phyloP scores from a whole-genome alignment of 2,888 invertebrate species.

The Andrena fulva region DNA sequence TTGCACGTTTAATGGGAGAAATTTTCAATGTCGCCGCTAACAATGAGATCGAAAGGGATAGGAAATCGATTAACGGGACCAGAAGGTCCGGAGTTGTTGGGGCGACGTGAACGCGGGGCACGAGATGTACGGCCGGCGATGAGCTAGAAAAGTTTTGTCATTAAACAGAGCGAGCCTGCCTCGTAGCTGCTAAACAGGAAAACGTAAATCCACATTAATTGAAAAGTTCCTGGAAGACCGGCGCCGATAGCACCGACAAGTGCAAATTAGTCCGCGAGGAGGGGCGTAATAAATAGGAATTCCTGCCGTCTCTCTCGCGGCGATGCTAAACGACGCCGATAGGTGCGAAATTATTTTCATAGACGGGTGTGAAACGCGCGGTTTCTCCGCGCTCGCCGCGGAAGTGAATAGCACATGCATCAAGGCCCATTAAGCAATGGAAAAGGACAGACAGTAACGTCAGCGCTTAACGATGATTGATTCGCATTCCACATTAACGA shows the following conservation, averaged over 20 bases:
- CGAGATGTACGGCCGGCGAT: too few relatives aligned
- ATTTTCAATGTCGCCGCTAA: not conserved
- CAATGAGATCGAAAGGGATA: not conserved
- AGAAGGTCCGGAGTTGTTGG: not conserved
- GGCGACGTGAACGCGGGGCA: not conserved
- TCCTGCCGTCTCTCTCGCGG: slow-evolving; percentile 40
- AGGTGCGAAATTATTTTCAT: slow-evolving; percentile 53
- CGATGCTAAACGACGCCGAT: slow-evolving; percentile 50
- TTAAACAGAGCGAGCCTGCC: not conserved
- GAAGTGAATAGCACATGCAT: not conserved
- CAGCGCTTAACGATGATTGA: not conserved
- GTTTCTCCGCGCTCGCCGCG: slow-evolving; percentile 13
- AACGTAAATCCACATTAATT: slow-evolving; percentile 46
- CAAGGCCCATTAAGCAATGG: not conserved
- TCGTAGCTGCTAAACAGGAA: slow-evolving; percentile 13
- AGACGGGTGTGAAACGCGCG: slow-evolving; percentile 24
- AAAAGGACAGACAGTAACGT: not conserved
- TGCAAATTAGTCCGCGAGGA: slow-evolving; percentile 51
- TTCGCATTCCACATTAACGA: not conserved
- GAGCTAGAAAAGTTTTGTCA: not conserved
- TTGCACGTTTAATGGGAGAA: slow-evolving; percentile 2
- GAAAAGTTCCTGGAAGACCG: slow-evolving; percentile 33
- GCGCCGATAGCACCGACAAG: slow-evolving; percentile 39
- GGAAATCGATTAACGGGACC: slow-evolving; percentile 25
- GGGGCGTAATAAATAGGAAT: slow-evolving; percentile 49